A percentile compares a stretch with the other conserved stretches of the same genome.
phyloP scores from a whole-genome alignment of 2,113 vertebrate species.

The Galeopterus variegatus region DNA sequence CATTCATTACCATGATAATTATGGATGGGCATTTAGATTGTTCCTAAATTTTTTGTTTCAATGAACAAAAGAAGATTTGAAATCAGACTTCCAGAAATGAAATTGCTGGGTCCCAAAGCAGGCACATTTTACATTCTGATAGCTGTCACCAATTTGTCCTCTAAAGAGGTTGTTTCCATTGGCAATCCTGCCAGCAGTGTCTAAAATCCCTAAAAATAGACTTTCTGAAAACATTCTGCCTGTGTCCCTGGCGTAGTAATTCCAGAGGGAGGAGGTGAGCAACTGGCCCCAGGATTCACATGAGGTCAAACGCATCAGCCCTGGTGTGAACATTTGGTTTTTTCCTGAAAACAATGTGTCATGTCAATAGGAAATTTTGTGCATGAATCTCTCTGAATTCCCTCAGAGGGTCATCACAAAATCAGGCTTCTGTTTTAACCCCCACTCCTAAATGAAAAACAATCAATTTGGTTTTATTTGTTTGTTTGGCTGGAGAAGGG shows the following conservation, averaged over 20 bases:
- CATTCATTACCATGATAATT: background rate
- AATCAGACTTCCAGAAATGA: background rate
- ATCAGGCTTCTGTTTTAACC: background rate
- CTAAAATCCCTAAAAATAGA: constrained; percentile 48
- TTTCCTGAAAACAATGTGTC: constrained; percentile 78
- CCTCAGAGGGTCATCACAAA: background rate
- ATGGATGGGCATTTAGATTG: background rate
- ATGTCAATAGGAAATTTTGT: constrained; percentile 70
- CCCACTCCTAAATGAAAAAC: constrained; percentile 7
- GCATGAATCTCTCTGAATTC: background rate
- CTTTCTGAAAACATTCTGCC: background rate
- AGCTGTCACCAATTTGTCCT: background rate
- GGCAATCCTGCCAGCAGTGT: background rate
- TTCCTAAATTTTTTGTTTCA: background rate
- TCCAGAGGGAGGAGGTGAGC: background rate
- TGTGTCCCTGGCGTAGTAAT: background rate
- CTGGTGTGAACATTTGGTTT: background rate
- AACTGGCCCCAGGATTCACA: background rate
- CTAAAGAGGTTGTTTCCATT: background rate
- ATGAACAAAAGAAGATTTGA: background rate
- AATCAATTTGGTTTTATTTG: background rate
- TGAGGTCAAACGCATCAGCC: background rate
- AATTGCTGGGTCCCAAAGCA: background rate
- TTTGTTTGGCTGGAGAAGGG: background rate
- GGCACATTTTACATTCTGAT: background rate